Evolutionary conservation across 35 echinoderm and acorn worm species (phyloP).

Genomic region (Hemicentrotus pulcherrimus): DNA sequence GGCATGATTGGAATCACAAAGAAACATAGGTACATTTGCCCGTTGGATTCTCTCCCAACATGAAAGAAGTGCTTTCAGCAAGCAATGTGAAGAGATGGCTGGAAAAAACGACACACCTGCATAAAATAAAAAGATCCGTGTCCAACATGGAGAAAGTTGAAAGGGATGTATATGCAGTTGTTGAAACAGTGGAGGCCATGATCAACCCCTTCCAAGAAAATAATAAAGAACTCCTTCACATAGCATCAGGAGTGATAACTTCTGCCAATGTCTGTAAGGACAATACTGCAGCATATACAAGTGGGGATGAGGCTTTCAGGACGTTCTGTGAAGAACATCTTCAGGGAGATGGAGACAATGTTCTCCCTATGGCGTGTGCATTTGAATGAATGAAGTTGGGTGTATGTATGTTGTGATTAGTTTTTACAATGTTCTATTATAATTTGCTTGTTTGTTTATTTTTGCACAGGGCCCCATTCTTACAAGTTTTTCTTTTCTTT

Average conservation of each 20-base stretch:
- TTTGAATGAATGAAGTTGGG: no score
- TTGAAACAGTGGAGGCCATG: slow-evolving; percentile 49
- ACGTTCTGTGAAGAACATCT: slow-evolving; percentile 56
- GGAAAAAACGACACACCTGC: slow-evolving; percentile 18
- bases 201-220: slow-evolving; percentile 59
- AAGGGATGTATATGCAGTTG: neutral
- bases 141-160: slow-evolving; percentile 35
- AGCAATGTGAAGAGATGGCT: slow-evolving; percentile 73
- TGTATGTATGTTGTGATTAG: no score
- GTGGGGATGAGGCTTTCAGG: slow-evolving; percentile 59
- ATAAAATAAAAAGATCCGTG: neutral
- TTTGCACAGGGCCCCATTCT: no score
- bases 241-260: slow-evolving; percentile 21
- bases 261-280: slow-evolving; percentile 38
- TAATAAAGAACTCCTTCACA: slow-evolving; percentile 17
- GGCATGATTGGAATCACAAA: slow-evolving; percentile 66
- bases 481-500: no score
- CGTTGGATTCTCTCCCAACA: slow-evolving; percentile 71
- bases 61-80: slow-evolving; percentile 66
- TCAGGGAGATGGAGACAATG: slow-evolving; percentile 47
- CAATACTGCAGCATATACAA: slow-evolving; percentile 31
- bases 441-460: no score
- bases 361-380: no score
- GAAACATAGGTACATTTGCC: slow-evolving; percentile 55
- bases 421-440: no score